Evolutionary conservation across 2,888 invertebrate genomes (phyloP).

Genomic region (Parelbella ahira): DNA sequence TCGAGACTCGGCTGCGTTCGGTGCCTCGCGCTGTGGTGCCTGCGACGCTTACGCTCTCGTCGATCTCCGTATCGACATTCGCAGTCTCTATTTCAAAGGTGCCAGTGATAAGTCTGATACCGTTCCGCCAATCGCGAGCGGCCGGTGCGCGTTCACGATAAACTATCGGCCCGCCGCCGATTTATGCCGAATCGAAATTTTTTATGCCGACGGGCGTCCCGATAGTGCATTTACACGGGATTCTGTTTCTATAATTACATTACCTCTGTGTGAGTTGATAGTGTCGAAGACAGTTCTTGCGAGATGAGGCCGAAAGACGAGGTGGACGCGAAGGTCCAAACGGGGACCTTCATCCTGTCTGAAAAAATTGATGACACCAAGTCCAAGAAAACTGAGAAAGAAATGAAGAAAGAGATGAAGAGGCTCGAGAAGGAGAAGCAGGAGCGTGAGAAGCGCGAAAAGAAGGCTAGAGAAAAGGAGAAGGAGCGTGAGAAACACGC

Average conservation of each 20-base stretch:
- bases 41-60: conserved; percentile 31
- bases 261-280: conserved; percentile 47
- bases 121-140: conserved; percentile 60
- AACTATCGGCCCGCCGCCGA: conserved; percentile 43
- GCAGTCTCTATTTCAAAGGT: conserved; percentile 54
- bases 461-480: conserved; percentile 75
- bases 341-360: conserved; percentile 78
- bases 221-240: conserved; percentile 57
- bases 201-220: conserved; percentile 49
- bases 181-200: conserved; percentile 54
- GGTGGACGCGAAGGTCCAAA: conserved; percentile 65
- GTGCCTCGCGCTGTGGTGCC: conserved; percentile 35
- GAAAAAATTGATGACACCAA: conserved; percentile 79
- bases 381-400: conserved; percentile 70
- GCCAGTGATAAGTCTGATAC: conserved; percentile 65
- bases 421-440: conserved; percentile 72
- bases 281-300: conserved; percentile 35
- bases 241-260: conserved; percentile 49
- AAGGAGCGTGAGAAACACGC: conserved; percentile 69
- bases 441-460: conserved; percentile 73
- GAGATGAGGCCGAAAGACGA: conserved; percentile 74
- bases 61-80: conserved; percentile 43
- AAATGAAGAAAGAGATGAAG: conserved; percentile 76
- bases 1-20: conserved; percentile 50
- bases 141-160: conserved; percentile 49